A percentile compares a stretch with the other conserved stretches of the same genome.
Conservation (phyloP, 2,797 vertebrate species). For the Labroides dimidiatus region DNA sequence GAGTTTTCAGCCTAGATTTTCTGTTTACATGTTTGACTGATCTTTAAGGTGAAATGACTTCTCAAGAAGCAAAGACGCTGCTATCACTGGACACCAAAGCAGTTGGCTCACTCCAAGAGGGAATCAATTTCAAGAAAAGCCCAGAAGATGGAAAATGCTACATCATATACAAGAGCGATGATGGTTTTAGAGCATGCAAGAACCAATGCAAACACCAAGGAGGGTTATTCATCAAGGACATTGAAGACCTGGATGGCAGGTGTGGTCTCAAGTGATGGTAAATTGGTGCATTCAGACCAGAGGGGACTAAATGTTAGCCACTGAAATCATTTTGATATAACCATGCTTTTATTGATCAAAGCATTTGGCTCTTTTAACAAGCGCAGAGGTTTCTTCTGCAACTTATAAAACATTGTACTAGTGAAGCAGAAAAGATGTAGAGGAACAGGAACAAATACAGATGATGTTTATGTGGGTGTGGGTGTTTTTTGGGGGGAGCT, state of each 20-base stretch:
- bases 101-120: constrained; percentile 72
- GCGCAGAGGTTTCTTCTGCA: too few species aligned
- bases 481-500: too few species aligned
- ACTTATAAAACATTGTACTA: too few species aligned
- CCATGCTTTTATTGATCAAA: too few species aligned
- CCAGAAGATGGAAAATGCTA: constrained; percentile 76
- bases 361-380: too few species aligned
- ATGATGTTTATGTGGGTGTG: too few species aligned
- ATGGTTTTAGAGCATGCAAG: constrained; percentile 77
- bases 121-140: constrained; percentile 83
- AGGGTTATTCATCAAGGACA: constrained; percentile 85
- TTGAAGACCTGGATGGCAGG: constrained; percentile 83
- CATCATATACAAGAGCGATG: constrained; percentile 80
- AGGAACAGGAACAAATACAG: too few species aligned
- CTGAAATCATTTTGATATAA: too few species aligned
- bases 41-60: constrained; percentile 50
- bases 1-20: neutral
- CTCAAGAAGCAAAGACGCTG: constrained; percentile 67
- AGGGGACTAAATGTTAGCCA: too few species aligned
- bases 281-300: too few species aligned
- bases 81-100: constrained; percentile 68
- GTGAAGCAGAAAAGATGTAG: too few species aligned
- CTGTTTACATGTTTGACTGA: neutral
- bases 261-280: constrained; percentile 18
- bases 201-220: constrained; percentile 88